Evolutionary conservation across 2,113 vertebrate species (phyloP).

Genomic region (Fulmarus glacialis): DNA sequence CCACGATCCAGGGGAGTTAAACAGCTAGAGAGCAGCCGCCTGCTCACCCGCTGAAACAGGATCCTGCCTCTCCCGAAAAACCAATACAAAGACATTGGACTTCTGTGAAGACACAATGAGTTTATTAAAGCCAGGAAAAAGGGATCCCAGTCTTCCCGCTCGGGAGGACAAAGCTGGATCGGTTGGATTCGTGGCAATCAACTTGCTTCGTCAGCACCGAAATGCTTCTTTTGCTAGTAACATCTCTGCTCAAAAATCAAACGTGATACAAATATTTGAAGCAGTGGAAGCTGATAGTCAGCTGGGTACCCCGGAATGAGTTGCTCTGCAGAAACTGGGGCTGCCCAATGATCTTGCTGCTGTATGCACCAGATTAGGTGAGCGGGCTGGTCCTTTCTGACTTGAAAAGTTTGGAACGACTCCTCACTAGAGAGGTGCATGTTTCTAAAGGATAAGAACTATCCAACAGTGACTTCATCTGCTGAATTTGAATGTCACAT

Average conservation of each 20-base stretch:
- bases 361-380: neutral
- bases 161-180: neutral
- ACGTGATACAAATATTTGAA: fast-evolving
- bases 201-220: neutral
- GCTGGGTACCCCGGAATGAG: neutral
- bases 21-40: neutral
- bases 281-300: neutral
- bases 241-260: neutral
- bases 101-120: neutral
- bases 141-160: neutral
- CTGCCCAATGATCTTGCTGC: neutral
- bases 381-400: neutral
- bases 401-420: neutral
- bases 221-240: neutral
- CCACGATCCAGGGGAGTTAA: neutral
- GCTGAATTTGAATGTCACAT: neutral
- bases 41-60: neutral
- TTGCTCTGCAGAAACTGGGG: neutral
- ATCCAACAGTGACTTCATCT: neutral
- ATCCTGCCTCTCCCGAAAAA: neutral
- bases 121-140: conserved; percentile 11
- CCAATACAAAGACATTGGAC: neutral
- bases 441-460: neutral
- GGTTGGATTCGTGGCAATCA: neutral
- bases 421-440: neutral